Evolutionary conservation across 2,888 invertebrate species (phyloP).

Genomic region (Latrodectus elegans): DNA sequence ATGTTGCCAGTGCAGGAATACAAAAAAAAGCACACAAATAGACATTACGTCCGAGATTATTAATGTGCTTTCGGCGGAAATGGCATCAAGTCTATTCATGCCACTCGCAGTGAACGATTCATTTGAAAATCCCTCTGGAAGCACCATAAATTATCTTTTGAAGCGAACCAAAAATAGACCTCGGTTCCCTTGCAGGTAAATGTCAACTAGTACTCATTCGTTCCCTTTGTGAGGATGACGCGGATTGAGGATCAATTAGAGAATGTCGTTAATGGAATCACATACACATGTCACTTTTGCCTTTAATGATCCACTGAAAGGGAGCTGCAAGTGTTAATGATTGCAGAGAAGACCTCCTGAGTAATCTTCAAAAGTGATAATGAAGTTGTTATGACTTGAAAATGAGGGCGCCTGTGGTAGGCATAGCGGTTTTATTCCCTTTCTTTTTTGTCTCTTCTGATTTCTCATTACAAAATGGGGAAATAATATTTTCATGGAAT

Average conservation of each 20-base stretch:
- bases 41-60: conserved; percentile 27
- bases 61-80: conserved; percentile 31
- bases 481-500: too few relatives aligned
- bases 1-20: conserved; percentile 22
- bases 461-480: too few relatives aligned
- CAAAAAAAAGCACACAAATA: conserved; percentile 8
- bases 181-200: conserved; percentile 4
- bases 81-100: conserved; percentile 30
- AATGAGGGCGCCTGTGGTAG: not conserved
- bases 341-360: not conserved
- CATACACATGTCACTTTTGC: not conserved
- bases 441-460: too few relatives aligned
- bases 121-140: conserved; percentile 34
- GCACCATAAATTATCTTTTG: conserved; percentile 32
- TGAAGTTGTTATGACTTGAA: not conserved
- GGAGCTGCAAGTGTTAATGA: not conserved
- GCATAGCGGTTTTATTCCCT: not conserved
- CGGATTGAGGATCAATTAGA: conserved; percentile 17
- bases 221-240: not conserved
- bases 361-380: conserved; percentile 2
- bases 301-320: not conserved
- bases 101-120: conserved; percentile 20
- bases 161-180: conserved; percentile 28
- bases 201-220: conserved; percentile 11
- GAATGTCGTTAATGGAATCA: conserved; percentile 14